Evolutionary conservation across 2,888 invertebrate species (phyloP).

Genomic region (Hydrotaea diabolus): DNA sequence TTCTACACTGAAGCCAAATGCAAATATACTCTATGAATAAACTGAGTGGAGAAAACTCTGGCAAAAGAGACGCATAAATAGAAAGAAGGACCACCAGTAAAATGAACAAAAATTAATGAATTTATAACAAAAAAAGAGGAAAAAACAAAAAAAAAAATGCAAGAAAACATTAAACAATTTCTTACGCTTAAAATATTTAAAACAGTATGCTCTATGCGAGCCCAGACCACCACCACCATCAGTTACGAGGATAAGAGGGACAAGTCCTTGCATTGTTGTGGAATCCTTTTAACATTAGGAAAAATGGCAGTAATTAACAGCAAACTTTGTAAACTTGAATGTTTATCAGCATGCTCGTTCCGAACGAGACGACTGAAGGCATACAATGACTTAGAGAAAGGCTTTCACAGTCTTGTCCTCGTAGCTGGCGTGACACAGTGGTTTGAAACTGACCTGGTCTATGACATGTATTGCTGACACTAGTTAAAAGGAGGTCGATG

Average conservation of each 20-base stretch:
- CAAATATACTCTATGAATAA: conserved; percentile 18
- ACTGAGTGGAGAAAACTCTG: neutral
- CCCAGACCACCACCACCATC: no score
- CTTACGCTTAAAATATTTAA: neutral
- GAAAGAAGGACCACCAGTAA: conserved; percentile 9
- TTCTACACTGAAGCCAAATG: conserved; percentile 13
- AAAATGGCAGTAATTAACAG: neutral
- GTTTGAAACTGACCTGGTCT: neutral
- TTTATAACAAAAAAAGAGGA: neutral
- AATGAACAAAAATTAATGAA: conserved; percentile 19
- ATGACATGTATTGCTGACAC: no score
- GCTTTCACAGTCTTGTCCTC: neutral
- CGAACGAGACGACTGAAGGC: neutral
- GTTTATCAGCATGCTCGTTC: neutral
- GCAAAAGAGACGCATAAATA: no score
- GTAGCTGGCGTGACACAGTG: neutral
- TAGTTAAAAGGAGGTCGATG: no score
- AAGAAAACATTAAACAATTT: neutral
- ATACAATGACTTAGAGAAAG: neutral
- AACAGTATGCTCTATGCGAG: conserved; percentile 3
- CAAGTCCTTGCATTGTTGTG: neutral
- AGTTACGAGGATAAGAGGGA: neutral
- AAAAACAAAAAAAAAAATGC: neutral
- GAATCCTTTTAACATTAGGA: neutral
- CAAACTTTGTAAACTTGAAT: conserved; percentile 10